Base-by-base conservation (phyloP, 2,113 vertebrate genomes). In the Nothoprocta perdicaria region DNA sequence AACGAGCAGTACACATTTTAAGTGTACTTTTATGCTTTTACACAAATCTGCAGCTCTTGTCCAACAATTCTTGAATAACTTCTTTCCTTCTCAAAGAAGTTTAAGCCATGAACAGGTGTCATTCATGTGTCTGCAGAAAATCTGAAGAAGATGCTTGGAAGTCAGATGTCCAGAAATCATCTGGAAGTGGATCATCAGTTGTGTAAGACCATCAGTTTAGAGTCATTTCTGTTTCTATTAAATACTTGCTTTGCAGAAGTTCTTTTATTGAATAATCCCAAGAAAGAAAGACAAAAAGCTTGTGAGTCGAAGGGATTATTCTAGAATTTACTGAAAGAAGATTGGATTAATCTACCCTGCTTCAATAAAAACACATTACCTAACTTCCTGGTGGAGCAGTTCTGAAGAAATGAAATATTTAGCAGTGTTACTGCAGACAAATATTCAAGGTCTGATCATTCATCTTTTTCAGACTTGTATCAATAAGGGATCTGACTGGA, bases 381-480 rank as follows among this genome's bases (percentile, higher is more conserved):
- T 31, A 26, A 24, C 80, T 71, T 89, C 88, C 86, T 67, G 60
- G 60, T 40, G 84, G 62, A 88, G 90, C 88, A 57, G 86, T 79
- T 82, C 57, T 41, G 69, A 90, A 75, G 58, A 66, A 4, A 1
- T 26, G 67, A 72, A 75, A 61, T 67, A 48, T 68, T 57, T 76
- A 68, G 71, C 76, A 72, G 24, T 40, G 50, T 50, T 68, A 21
- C 79, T 63, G 76, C 45, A 77, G 57, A 55, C 8, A n/a, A 68
- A 18, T 60, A 1, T 26, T 45, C 15, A 3, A 13, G 72, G 48
- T 46, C 67, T 60, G 86, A 84, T 78, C 58, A 8, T 76, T 79
- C 62, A 26, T 67, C 79, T 67, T 74, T 29, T 55, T 12, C 77
- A 10, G 6, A 17, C 90, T 75, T 86, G 53, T 33, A 11, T 80